A percentile compares a stretch with the other conserved stretches of the same genome.
phyloP scores from a whole-genome alignment of 2,888 invertebrate genomes.

The Rambutsinella grinnellia region DNA sequence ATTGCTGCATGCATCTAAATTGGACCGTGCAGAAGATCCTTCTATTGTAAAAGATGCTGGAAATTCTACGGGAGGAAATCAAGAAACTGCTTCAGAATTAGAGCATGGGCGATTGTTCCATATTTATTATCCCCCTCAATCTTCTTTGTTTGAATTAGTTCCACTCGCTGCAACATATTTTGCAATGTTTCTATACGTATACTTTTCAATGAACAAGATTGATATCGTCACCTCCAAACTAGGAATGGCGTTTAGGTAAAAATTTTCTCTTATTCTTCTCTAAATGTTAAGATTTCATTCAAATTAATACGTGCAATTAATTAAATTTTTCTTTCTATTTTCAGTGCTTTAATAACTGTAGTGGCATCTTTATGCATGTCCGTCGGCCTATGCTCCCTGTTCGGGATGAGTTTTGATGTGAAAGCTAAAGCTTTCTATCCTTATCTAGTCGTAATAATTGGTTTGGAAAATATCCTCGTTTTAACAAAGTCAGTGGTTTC shows the following conservation, averaged over 20 bases:
- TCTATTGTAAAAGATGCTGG: conserved; percentile 20
- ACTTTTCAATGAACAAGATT: conserved; percentile 96
- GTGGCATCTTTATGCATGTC: conserved; percentile 90
- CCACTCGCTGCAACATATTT: conserved; percentile 88
- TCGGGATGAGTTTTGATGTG: conserved; percentile 84
- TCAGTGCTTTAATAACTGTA: conserved; percentile 63
- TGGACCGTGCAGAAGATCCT: neutral
- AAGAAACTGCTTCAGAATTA: conserved; percentile 67
- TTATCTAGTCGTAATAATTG: conserved; percentile 93
- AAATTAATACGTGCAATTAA: no score
- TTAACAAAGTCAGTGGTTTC: conserved; percentile 94
- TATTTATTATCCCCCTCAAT: conserved; percentile 91
- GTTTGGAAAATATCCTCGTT: conserved; percentile 92
- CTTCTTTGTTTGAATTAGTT: conserved; percentile 85
- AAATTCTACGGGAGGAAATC: conserved; percentile 29
- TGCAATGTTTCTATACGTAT: conserved; percentile 90
- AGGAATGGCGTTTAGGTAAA: conserved; percentile 88
- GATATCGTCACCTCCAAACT: conserved; percentile 91
- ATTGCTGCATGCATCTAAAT: conserved; percentile 23
- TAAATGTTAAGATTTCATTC: no score
- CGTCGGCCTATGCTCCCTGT: conserved; percentile 82
- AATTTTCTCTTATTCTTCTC: no score
- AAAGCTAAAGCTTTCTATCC: conserved; percentile 93
- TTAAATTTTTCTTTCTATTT: conserved; percentile 74
- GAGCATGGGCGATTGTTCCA: conserved; percentile 72